Evolutionary conservation across 1,140 invertebrate species (phyloP).

Genomic region (Dinothrombium tinctorium): DNA sequence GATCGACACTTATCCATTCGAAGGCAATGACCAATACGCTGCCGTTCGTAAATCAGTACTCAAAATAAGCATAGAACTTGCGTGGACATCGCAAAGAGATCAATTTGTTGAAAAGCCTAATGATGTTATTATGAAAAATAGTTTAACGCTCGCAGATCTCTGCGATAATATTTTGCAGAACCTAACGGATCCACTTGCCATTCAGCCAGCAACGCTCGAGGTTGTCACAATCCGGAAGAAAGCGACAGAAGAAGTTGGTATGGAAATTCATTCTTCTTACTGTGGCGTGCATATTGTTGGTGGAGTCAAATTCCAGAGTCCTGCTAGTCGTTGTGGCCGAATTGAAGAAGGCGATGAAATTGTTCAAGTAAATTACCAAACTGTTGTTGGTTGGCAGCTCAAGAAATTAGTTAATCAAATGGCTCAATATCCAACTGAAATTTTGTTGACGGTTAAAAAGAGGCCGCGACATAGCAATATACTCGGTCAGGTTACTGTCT

Average conservation of each 20-base stretch:
- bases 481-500: slow-evolving; percentile 11
- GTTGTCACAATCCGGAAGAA: slow-evolving; percentile 54
- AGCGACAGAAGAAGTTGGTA: slow-evolving; percentile 26
- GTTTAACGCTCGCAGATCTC: slow-evolving; percentile 40
- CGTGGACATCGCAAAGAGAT: slow-evolving; percentile 59
- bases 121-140: slow-evolving; percentile 29
- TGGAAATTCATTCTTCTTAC: slow-evolving; percentile 57
- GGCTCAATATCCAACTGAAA: slow-evolving; percentile 49
- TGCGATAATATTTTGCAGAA: slow-evolving; percentile 71
- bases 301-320: slow-evolving; percentile 40
- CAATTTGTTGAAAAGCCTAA: slow-evolving; percentile 56
- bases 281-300: slow-evolving; percentile 63
- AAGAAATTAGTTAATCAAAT: slow-evolving; percentile 50
- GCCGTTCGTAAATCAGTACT: slow-evolving; percentile 41
- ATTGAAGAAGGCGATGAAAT: slow-evolving; percentile 82
- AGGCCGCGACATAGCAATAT: slow-evolving; percentile 36
- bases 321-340: slow-evolving; percentile 47
- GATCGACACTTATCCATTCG: slow-evolving; percentile 50
- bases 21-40: slow-evolving; percentile 38
- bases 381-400: slow-evolving; percentile 65
- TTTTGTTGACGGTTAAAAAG: slow-evolving; percentile 57
- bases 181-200: slow-evolving; percentile 55
- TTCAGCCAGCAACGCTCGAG: slow-evolving; percentile 64
- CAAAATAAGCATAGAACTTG: slow-evolving; percentile 52
- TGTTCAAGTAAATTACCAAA: slow-evolving; percentile 72